Evolutionary conservation across 2,113 vertebrate genomes (phyloP), one percentile per base, ranked within the genome.

Genomic region (Fregetta grallaria): DNA sequence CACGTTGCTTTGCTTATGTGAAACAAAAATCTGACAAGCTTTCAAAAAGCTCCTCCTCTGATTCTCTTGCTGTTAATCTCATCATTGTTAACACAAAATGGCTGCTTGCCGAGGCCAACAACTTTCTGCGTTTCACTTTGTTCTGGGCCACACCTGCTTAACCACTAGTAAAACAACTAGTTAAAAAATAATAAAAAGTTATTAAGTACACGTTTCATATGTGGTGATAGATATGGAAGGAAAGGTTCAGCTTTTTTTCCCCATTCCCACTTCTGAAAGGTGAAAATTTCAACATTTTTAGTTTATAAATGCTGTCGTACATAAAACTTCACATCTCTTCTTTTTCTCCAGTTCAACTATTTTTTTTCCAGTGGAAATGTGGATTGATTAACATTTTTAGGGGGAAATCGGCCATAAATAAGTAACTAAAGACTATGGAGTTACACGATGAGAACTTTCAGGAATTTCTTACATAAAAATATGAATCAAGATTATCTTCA

Each of bases 21-120:
- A 94, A 90, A 72, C 18, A 90, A 56, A 86, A 90, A 77, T 62
- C 78, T 97, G 94, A 96, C 90, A 95, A 88, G 86, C 49, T 92
- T 91, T 94, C 72, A 61, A 66, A 95, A 92, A 49, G 50, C 72
- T 95, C 73, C 76, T 71, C 94, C 93, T 93, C 61, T 36, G 77
- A 93, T 96, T 90, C 68, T 81, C 61, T 59, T 32, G 67, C 63
- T 92, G 59, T 86, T 96, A 86, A 88, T 90, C 88, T 96, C 15
- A 2, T 62, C 45, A 76, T 70, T 96, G 81, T 92, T 94, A 94
- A 86, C 32, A 53, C 50, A 92, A 79, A 92, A 83, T 82, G 63
- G 10, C 29, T 88, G 27, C 67, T 86, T 95, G 78, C 58, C 0
- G 8, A 94, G 71, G 67, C 53, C 74, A 86, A 79, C 40, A 45